Conservation (phyloP, 2,888 invertebrate genomes). For the Drosophila gaucha region DNA sequence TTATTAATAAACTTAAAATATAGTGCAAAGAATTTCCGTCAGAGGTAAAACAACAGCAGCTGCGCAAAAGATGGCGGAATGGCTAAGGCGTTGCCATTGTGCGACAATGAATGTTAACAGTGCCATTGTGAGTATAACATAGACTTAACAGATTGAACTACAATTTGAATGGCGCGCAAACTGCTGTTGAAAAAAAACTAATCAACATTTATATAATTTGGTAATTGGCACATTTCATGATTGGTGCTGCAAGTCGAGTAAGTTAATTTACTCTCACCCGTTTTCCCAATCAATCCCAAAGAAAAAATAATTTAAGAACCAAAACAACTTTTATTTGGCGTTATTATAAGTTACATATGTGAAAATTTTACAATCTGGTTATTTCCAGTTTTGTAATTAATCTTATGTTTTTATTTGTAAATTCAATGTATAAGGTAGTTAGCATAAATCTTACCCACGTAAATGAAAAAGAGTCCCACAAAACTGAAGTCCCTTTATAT, state of each 20-base stretch:
- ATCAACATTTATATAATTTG: too few species aligned
- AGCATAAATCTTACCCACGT: conserved; percentile 50
- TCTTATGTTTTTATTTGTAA: conserved; percentile 18
- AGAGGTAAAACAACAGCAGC: conserved; percentile 64
- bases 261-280: not conserved
- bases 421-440: conserved; percentile 22
- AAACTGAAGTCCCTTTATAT: conserved; percentile 31
- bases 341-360: conserved; percentile 34
- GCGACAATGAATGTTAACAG: conserved; percentile 3
- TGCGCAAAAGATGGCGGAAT: conserved; percentile 80
- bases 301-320: not conserved
- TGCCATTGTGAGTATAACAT: conserved; percentile 41
- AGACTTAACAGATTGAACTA: not conserved
- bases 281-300: not conserved
- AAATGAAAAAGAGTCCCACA: conserved; percentile 40
- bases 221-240: not conserved
- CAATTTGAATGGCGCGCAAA: conserved; percentile 19
- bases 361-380: conserved; percentile 58
- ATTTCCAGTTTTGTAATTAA: conserved; percentile 42
- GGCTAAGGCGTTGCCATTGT: conserved; percentile 37
- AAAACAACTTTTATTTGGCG: conserved; percentile 53
- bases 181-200: not conserved
- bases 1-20: conserved; percentile 33
- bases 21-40: conserved; percentile 73
- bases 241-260: not conserved